Base-by-base conservation (phyloP, 2,797 vertebrate genomes). In the Trichosurus vulpecula region DNA sequence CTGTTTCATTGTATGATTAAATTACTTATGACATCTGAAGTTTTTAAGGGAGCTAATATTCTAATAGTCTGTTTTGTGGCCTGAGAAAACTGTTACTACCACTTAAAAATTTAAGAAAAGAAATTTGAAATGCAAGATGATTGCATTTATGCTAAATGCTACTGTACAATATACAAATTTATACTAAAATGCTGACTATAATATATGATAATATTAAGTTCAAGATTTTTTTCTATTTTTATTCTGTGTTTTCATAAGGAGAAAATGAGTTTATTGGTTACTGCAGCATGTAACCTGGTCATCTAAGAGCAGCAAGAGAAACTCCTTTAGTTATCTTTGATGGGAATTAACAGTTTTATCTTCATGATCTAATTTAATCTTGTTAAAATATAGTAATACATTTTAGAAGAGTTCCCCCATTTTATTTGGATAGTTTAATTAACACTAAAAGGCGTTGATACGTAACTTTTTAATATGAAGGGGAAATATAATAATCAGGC, bases 321-420 rank as follows among this genome's bases (percentile, higher is more conserved):
- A 51, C 47, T 87, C 0, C 31, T 95, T 94, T 96, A 22, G 93
- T 97, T 51, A 87, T 29, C 57, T 96, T 96, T 96, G n/a, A 61
- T 95, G 58, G 95, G 52, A 98, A 94, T 93, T 91, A n/a, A 92
- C 41, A 95, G 91, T 97, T 96, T 96, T 97, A 96, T 96, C 54
- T 92, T 94, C 95, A 92, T 91, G 94, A 92, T 97, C 41, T 30
- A 90, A 87, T 94, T 98, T 97, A 91, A 55, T 35, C 57, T 27
- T 54, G 11, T 97, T 95, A 95, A 56, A 81, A 61, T 95, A 35
- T 2, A 52, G 92, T 94, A 91, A 56, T 96, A 95, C 81, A 57
- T 53, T 96, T 55, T 14, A 53, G 54, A 58, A 27, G 22, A 92
- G 29, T 90, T n/a, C 91, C 41, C 51, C 5, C 89, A 31, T 93